phyloP scores from a whole-genome alignment of 2,113 vertebrate species.

The Oenanthe oenanthe region DNA sequence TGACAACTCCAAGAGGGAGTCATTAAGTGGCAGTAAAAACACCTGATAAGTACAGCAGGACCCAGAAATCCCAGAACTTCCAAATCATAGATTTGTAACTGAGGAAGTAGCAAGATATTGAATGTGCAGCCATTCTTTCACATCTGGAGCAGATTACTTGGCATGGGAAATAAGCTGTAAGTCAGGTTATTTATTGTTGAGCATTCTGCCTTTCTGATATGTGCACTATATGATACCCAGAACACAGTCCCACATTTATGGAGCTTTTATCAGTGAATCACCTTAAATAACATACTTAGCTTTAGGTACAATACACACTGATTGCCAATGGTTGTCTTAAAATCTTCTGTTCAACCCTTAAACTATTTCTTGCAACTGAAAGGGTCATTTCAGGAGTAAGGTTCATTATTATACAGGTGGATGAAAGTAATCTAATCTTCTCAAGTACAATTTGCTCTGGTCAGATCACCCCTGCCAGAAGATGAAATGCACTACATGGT shows the following conservation, averaged over 20 bases:
- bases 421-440: slow-evolving; percentile 18
- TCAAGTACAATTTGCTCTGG: not conserved
- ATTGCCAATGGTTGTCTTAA: not conserved
- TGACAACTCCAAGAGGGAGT: slow-evolving; percentile 29
- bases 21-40: slow-evolving; percentile 13
- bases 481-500: not conserved
- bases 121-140: slow-evolving; percentile 20
- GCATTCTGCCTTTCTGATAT: not conserved
- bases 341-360: not conserved
- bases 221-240: not conserved
- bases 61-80: slow-evolving; percentile 14
- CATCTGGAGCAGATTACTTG: not conserved
- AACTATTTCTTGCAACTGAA: not conserved
- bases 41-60: not conserved
- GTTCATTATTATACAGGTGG: not conserved
- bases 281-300: not conserved
- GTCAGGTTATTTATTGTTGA: not conserved
- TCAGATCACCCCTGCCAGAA: not conserved
- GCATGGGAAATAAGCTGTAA: slow-evolving; percentile 4
- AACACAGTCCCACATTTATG: not conserved
- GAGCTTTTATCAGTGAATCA: not conserved
- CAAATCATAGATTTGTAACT: slow-evolving; percentile 15
- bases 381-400: not conserved
- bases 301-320: not conserved
- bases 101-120: not conserved